A percentile compares a stretch with the other conserved stretches of the same genome.
Conservation (phyloP, 2,113 vertebrate species). For the Clarias magur region DNA sequence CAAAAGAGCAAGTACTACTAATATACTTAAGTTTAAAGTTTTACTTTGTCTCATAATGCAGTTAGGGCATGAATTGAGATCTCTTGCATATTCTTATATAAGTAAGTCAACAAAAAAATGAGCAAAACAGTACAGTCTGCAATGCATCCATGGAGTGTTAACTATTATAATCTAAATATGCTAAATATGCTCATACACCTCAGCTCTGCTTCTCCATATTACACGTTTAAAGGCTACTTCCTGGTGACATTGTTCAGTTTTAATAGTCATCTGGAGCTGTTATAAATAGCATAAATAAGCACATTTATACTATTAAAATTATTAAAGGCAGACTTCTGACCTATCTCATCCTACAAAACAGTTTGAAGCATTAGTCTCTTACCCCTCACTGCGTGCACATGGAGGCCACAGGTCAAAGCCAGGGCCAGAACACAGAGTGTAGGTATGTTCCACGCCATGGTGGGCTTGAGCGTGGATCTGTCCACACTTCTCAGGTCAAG, state of each 20-base stretch:
- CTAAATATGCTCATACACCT: neutral
- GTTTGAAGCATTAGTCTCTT: constrained; percentile 48
- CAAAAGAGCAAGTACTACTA: neutral
- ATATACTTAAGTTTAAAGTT: neutral
- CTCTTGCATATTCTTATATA: neutral
- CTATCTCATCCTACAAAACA: neutral
- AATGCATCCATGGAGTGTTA: neutral
- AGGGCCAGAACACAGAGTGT: constrained; percentile 61
- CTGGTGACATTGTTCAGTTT: neutral
- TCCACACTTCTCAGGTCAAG: constrained; percentile 15
- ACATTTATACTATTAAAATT: neutral
- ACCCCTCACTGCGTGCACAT: constrained; percentile 63
- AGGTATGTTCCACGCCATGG: constrained; percentile 61
- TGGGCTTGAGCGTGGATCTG: constrained; percentile 43
- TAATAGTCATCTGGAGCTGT: neutral
- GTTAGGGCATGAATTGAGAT: neutral
- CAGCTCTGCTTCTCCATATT: neutral
- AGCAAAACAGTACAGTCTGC: neutral
- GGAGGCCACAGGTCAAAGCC: constrained; percentile 38
- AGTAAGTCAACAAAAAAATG: neutral
- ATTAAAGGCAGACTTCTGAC: neutral
- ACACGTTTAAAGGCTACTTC: neutral
- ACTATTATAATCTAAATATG: neutral
- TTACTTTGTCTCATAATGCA: neutral
- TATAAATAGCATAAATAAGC: neutral